Base-by-base conservation (phyloP, 2,888 invertebrate species). In the Heterodera filipjevi region DNA sequence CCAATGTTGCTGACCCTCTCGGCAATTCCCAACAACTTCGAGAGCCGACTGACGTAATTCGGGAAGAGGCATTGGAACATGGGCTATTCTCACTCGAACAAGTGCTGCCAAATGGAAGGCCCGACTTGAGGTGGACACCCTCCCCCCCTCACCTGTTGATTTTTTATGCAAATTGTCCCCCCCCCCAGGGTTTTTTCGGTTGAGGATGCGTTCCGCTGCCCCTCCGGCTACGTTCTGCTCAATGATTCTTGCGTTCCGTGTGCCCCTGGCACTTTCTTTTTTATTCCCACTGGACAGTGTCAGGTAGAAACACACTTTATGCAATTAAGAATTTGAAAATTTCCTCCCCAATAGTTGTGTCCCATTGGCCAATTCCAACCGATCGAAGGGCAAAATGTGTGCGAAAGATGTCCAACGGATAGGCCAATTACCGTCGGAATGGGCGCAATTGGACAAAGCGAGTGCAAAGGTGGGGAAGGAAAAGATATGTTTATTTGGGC, bases 11-110 rank as follows among this genome's bases (percentile, higher is more conserved):
- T 6, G 49, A 74, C 53, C 66, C 68, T 16, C 16, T 22, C 33
- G 68, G 68, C 35, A n/a, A 19, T 59, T 59, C 68, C n/a, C 39
- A 64, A 27, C 79, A 66, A 33, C 66, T n/a, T 35, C 49, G 80
- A 66, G 81, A 82, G 59, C 49, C 77, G 22, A 68, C 81, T 89
- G 92, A 93, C 79, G 92, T 96, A 80, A 91, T 97, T 85, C 94
- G 96, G 90, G 94, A 94, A 90, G 92, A 96, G 1, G 95, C 96
- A 84, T 92, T 96, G 81, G 95, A 96, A 91, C 94, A 95, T 90
- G 83, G 85, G n/a, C 83, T 85, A 12, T 86, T 89, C 81, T 87
- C 89, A 78, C 84, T 89, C 44, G 88, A 89, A 78, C 86, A 86
- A 77, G 88, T 87, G 49, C 82, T 89, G 64, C 96, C 96, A 27